phyloP scores from a whole-genome alignment of 64 coral and sea anemone species.

The Anthopleura sola region DNA sequence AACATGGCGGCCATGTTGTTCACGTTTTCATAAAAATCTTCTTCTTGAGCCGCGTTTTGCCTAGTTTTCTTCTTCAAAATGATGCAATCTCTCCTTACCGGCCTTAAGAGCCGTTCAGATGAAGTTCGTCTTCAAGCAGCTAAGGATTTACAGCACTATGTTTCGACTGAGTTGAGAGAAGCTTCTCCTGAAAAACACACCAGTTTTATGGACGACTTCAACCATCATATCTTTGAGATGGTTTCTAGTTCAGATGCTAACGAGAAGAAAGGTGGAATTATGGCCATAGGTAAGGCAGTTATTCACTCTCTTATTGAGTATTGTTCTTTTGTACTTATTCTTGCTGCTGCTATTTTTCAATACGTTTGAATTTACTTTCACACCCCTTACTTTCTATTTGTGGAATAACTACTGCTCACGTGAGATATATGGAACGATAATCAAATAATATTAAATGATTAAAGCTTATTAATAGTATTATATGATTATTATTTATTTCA shows the following conservation, averaged over 20 bases:
- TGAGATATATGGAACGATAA: no score
- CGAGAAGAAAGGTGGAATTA: conserved; percentile 98
- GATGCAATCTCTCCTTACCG: conserved; percentile 68
- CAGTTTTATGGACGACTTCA: conserved; percentile 93
- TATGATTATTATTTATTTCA: no score
- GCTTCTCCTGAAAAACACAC: conserved; percentile 83
- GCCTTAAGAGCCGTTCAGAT: conserved; percentile 92
- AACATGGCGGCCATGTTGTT: conserved; percentile 3
- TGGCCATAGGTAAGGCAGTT: conserved; percentile 81
- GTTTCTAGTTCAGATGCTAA: conserved; percentile 94
- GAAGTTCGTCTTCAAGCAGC: conserved; percentile 81
- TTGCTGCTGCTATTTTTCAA: not conserved
- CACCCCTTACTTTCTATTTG: not conserved
- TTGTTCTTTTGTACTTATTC: not conserved
- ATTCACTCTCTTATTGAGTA: not conserved
- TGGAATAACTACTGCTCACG: no score
- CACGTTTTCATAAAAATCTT: not conserved
- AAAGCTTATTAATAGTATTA: no score
- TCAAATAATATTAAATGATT: no score
- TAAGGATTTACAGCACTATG: conserved; percentile 89
- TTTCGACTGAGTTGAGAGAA: conserved; percentile 95
- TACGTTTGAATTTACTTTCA: not conserved
- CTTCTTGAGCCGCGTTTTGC: not conserved
- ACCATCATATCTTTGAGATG: conserved; percentile 99
- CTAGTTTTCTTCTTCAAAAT: not conserved